Base-by-base conservation (phyloP, 2,888 invertebrate genomes). In the Carterocephalus palaemon region DNA sequence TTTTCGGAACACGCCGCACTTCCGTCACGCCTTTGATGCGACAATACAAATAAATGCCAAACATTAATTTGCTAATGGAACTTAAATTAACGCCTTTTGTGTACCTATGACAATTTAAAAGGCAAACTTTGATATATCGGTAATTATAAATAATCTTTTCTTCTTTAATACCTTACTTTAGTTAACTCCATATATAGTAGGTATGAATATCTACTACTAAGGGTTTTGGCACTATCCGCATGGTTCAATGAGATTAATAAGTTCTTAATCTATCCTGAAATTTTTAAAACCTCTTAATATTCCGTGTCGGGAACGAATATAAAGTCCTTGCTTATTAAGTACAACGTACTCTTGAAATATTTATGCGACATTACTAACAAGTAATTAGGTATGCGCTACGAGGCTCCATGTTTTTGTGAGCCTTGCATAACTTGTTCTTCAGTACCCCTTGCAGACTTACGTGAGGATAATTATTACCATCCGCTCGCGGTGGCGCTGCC, bases 381-480 rank as follows among this genome's bases (percentile, higher is more conserved):
- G 45, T 24, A 46, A 46, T 38, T 46, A 38, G 10, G 32, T 46
- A 46, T 46, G 31, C 38, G 32, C 26, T 32, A 13, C 10, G 29
- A 31, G 36, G 16, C 17, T 20, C 28, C 43, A 36, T 17, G 45
- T 46, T 46, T 36, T 49, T 46, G 39, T 48, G 16, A 19, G 13
- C 12, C 12, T 1, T 19, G 37, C 31, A 38, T 38, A 45, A 45
- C 45, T 38, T 24, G 37, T 45, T 38, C 38, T 37, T 37, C 37
- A 9, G 37, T 45, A 15, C 17, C 36, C 20, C 19, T 9, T 8
- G 26, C 9, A 34, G 28, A n/a, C n/a, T n/a, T n/a, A n/a, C 22
- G 31, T 43, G 45, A 43, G 42, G 38, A 34, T 55, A 56, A 58
- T 64, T 64, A 62, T 62, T 59, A 62, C 59, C 66, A 60, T 62